Conservation (phyloP, 1,140 invertebrate species). For the Bradynema listronoti region DNA sequence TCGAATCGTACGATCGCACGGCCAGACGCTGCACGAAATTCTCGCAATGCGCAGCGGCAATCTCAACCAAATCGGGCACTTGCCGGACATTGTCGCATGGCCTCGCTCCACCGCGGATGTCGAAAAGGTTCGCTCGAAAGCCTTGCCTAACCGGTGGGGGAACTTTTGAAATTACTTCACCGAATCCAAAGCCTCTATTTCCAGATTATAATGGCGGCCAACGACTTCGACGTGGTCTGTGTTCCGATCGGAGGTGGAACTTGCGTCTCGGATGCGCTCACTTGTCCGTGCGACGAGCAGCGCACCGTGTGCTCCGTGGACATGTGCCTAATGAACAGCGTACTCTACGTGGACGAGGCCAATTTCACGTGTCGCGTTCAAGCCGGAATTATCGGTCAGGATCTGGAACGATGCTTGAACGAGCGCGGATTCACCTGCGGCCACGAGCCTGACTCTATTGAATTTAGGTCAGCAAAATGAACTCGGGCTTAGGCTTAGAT, state of each 20-base stretch:
- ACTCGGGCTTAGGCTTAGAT: too few species aligned
- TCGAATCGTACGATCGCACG: slow-evolving; percentile 81
- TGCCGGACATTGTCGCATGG: slow-evolving; percentile 90
- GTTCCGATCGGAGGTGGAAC: slow-evolving; percentile 93
- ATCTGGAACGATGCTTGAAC: slow-evolving; percentile 60
- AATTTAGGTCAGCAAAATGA: slow-evolving; percentile 84
- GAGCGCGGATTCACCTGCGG: slow-evolving; percentile 61
- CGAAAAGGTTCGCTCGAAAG: slow-evolving; percentile 7
- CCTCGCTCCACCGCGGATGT: slow-evolving; percentile 61
- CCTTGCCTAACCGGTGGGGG: slow-evolving; percentile 57
- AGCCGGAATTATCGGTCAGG: slow-evolving; percentile 74
- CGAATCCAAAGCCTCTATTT: slow-evolving; percentile 67
- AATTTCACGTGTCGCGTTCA: slow-evolving; percentile 72
- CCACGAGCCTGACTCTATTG: slow-evolving; percentile 94
- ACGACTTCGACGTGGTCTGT: slow-evolving; percentile 71
- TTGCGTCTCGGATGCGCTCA: slow-evolving; percentile 80
- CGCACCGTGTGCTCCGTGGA: slow-evolving; percentile 82
- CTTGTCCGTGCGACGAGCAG: slow-evolving; percentile 73
- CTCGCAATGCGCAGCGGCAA: slow-evolving; percentile 68
- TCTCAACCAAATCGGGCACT: slow-evolving; percentile 71
- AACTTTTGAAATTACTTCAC: too few species aligned
- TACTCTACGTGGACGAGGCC: slow-evolving; percentile 85
- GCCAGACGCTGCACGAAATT: slow-evolving; percentile 86
- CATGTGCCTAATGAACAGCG: slow-evolving; percentile 83
- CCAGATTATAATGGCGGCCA: slow-evolving; percentile 72